Percentiles rank a stretch among this genome's conserved stretches.
phyloP scores from a whole-genome alignment of 1,140 invertebrate genomes.

The Brachionus angularis region DNA sequence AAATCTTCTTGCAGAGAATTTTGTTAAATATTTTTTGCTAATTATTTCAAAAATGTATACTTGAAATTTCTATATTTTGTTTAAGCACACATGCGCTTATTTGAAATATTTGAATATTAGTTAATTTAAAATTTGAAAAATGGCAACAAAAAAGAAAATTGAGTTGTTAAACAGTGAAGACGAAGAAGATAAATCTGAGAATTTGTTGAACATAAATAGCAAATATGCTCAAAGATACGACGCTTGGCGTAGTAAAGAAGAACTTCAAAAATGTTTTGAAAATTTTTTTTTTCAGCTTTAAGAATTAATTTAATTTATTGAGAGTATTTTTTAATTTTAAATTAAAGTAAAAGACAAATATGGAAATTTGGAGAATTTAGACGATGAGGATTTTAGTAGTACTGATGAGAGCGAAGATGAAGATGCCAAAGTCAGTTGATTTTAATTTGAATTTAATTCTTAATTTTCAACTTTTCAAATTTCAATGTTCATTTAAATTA shows the following conservation, averaged over 20 bases:
- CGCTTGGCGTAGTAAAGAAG: slow-evolving; percentile 74
- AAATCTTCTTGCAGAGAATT: too few species aligned
- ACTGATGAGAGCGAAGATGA: slow-evolving; percentile 64
- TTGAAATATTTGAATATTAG: not conserved
- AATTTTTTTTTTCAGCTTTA: slow-evolving; percentile 57
- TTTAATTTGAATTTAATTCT: not conserved
- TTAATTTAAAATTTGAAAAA: not conserved
- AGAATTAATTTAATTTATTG: too few species aligned
- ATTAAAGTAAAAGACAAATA: slow-evolving; percentile 74
- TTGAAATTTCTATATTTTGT: not conserved
- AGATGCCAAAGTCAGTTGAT: slow-evolving; percentile 59
- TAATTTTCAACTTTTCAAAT: too few species aligned
- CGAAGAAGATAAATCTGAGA: not conserved
- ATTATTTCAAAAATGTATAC: not conserved
- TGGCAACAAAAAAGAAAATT: slow-evolving; percentile 17
- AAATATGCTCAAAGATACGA: slow-evolving; percentile 77
- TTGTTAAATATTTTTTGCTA: too few species aligned
- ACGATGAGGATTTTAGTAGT: slow-evolving; percentile 49
- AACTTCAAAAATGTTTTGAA: slow-evolving; percentile 70
- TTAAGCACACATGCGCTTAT: not conserved
- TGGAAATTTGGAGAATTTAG: slow-evolving; percentile 57
- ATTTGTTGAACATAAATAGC: slow-evolving; percentile 62
- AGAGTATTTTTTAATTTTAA: too few species aligned
- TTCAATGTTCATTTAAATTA: too few species aligned
- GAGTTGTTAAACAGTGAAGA: slow-evolving; percentile 13